Conservation (phyloP, 1,140 invertebrate genomes). For the Drosophila eugracilis region DNA sequence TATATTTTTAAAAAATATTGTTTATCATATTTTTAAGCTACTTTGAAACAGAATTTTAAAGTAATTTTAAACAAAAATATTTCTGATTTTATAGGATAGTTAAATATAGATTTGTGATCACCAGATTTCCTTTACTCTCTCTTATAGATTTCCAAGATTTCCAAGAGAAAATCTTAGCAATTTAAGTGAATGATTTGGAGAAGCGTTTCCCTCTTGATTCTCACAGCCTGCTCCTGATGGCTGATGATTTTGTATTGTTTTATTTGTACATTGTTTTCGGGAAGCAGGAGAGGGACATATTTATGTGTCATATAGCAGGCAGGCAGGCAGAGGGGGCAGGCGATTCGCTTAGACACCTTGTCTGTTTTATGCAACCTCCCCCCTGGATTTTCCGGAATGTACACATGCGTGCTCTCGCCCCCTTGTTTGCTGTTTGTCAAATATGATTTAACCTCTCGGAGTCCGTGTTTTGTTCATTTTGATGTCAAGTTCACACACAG, state of each 20-base stretch:
- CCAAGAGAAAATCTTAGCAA: too few relatives aligned
- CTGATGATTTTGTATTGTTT: slow-evolving; percentile 59
- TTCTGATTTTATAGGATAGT: too few relatives aligned
- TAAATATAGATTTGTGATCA: too few relatives aligned
- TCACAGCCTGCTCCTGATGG: slow-evolving; percentile 27
- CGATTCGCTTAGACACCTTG: slow-evolving; percentile 55
- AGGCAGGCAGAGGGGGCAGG: too few relatives aligned
- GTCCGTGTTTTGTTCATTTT: slow-evolving; percentile 58
- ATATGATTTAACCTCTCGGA: slow-evolving; percentile 61
- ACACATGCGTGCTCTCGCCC: slow-evolving; percentile 51
- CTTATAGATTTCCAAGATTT: too few relatives aligned
- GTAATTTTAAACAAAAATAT: too few relatives aligned
- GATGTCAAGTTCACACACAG: slow-evolving; percentile 63
- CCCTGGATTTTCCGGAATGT: slow-evolving; percentile 47
- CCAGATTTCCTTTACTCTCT: too few relatives aligned
- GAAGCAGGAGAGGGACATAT: slow-evolving; percentile 31
- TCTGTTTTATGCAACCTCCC: slow-evolving; percentile 19
- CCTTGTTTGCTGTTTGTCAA: slow-evolving; percentile 61
- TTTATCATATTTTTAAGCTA: too few relatives aligned
- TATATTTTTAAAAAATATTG: neutral
- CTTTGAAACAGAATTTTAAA: too few relatives aligned
- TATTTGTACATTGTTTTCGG: slow-evolving; percentile 61
- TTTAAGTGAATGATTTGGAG: slow-evolving; percentile 25
- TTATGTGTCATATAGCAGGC: slow-evolving; percentile 58
- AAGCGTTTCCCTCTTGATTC: too few relatives aligned